Conservation (phyloP, 2,113 vertebrate genomes). For the Hypanus sabinus region DNA sequence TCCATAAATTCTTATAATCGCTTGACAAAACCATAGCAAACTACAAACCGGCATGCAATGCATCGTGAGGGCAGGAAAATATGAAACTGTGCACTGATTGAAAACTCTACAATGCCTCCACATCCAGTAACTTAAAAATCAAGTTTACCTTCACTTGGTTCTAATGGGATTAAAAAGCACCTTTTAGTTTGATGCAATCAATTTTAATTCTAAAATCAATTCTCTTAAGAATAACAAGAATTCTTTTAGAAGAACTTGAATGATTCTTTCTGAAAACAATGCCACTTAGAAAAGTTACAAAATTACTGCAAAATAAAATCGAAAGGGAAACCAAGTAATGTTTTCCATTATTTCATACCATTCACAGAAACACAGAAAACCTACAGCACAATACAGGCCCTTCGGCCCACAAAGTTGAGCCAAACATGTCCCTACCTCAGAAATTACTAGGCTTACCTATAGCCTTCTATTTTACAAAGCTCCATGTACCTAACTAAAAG, state of each 20-base stretch:
- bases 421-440: too few species aligned
- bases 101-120: not conserved
- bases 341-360: not conserved
- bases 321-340: not conserved
- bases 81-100: too few species aligned
- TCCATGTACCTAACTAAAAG: too few species aligned
- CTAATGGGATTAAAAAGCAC: not conserved
- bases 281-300: not conserved
- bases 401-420: too few species aligned
- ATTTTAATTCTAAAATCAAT: not conserved
- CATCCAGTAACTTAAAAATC: not conserved
- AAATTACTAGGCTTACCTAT: too few species aligned
- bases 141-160: not conserved
- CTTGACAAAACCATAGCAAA: not conserved
- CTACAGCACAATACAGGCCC: too few species aligned
- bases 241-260: not conserved
- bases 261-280: not conserved
- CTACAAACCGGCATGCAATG: too few species aligned
- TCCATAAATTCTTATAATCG: too few species aligned
- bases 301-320: not conserved
- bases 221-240: not conserved
- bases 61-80: not conserved
- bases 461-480: too few species aligned
- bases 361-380: too few species aligned
- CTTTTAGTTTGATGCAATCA: not conserved